Conservation (phyloP, 2,888 invertebrate genomes). For the Cheilosia urbana region DNA sequence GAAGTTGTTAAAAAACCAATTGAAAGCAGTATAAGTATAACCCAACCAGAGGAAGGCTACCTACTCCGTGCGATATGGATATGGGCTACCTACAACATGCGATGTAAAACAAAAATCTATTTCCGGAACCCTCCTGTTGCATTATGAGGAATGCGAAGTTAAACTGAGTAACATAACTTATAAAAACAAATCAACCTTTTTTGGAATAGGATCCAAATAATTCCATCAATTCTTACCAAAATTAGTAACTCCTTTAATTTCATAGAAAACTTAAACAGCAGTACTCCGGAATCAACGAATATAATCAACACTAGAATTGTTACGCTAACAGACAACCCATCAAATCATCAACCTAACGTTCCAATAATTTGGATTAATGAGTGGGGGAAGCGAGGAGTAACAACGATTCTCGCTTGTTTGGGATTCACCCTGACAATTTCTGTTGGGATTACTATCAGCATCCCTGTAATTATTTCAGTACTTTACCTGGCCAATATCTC, state of each 20-base stretch:
- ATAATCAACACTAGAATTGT: neutral
- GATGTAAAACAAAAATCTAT: neutral
- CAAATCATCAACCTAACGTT: neutral
- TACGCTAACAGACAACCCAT: neutral
- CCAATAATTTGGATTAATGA: too few relatives aligned
- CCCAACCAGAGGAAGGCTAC: neutral
- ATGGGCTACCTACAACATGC: constrained; percentile 7
- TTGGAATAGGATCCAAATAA: constrained; percentile 13
- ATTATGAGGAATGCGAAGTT: neutral
- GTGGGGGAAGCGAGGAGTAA: too few relatives aligned
- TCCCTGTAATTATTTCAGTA: too few relatives aligned
- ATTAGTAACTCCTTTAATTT: neutral
- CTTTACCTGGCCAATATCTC: too few relatives aligned
- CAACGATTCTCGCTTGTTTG: too few relatives aligned
- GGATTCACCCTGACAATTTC: too few relatives aligned
- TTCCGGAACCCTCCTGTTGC: neutral
- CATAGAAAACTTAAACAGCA: neutral
- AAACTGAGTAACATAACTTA: neutral
- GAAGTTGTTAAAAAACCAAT: neutral
- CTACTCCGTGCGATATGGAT: neutral
- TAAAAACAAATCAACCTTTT: neutral
- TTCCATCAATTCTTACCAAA: neutral
- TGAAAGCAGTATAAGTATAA: constrained; percentile 2
- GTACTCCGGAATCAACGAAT: neutral
- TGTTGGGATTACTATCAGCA: too few relatives aligned